Evolutionary conservation across 2,113 vertebrate genomes (phyloP), one percentile per base, ranked within the genome.

Genomic region (Osmerus eperlanus): DNA sequence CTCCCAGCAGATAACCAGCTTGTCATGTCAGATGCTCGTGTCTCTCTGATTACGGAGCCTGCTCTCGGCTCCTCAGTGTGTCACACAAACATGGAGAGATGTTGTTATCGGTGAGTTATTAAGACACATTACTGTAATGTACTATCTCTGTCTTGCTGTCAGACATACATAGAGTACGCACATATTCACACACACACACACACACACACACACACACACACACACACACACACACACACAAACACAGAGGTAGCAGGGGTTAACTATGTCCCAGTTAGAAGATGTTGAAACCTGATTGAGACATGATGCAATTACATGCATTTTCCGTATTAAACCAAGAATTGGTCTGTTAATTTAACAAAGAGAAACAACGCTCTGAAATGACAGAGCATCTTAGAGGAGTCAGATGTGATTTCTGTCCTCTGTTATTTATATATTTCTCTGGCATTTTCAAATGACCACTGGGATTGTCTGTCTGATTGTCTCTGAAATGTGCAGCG

Each of bases 251-350:
- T n/a, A 71, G 21, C 16, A 21, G 8, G 14, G 55, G 62, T 56
- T 54, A 36, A 53, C 64, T 29, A 29, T 53, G 63, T 54, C 65
- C 53, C 51, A 53, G 65, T 70, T 6, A 63, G 47, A 77, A 9
- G 70, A 79, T 72, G 54, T 68, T 83, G 51, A 86, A 74, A 62
- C 65, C 70, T 76, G 72, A 85, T 80, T 77, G 64, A 77, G 67
- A 61, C 71, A 76, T 74, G 70, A 36, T 59, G 52, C 78, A 85
- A 89, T 89, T 86, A 81, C 79, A 78, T 78, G 78, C 62, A 84
- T 80, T 83, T 73, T 72, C 67, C 29, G 52, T 52, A 76, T 76
- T 84, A 69, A 85, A 82, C 61, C 68, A 25, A 14, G 3, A 25
- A 80, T 72, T 68, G 67, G 71, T 75, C 67, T 70, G 81, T 80